Evolutionary conservation across 1,140 invertebrate species (phyloP), one percentile per base, ranked within the genome.

Genomic region (Saccostrea glomerata): DNA sequence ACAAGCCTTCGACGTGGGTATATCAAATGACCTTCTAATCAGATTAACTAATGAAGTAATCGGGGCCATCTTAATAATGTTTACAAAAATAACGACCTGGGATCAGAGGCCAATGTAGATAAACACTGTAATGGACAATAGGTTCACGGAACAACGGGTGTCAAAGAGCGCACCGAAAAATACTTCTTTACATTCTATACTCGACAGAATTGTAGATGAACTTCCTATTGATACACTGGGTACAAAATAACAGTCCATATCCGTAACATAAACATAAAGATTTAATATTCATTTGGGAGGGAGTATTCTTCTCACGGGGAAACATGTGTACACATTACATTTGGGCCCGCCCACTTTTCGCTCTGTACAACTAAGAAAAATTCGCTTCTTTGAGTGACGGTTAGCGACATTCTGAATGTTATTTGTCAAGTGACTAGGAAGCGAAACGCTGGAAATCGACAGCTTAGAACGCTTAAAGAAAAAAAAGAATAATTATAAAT

Each of bases 31-130:
- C 13, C 23, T 77, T 36, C 70, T 77, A 77, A 77, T 77, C 70
- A 77, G 70, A 77, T 77, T 77, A 77, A 77, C 70, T 77, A 77
- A 77, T 77, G 70, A 77, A 77, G 70, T 77, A 77, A 77, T 77
- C 70, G 25, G 70, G 25, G 70, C 23, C 70, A 23, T 77, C 70
- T 77, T 77, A 77, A 77, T 77, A 77, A 77, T 77, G 70, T 77
- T 77, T 77, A 77, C 47, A 47, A 25, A 77, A 77, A 30, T 77
- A 15, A 36, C 70, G 70, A 77, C 25, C 12, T 25, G 12, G 25
- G 70, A 77, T 77, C 70, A 77, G 25, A 77, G 70, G 70, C 11
- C 30, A 77, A 23, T 30, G 23, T 12, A 36, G 30, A 30, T 30
- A 30, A 25, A 77, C 70, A 77, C 70, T 1, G 58, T 63, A 36